Evolutionary conservation across 1,140 invertebrate genomes (phyloP).

Genomic region (Andrena cerasifolii): DNA sequence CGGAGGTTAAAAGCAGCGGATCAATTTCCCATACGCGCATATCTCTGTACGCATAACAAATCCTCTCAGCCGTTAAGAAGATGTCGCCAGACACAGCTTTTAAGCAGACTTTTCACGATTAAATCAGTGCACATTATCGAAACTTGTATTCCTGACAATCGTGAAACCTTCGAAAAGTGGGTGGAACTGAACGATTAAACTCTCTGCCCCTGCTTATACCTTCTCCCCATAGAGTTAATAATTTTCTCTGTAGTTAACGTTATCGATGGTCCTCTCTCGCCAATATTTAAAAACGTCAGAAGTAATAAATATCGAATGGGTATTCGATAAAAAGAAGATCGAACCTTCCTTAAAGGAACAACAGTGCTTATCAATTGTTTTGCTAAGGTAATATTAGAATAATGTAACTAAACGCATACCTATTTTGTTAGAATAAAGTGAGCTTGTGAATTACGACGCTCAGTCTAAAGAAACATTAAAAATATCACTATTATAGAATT

Average conservation of each 20-base stretch:
- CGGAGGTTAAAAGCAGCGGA: neutral
- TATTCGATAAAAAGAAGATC: too few species aligned
- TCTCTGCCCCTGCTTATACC: neutral
- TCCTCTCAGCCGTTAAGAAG: neutral
- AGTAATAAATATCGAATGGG: too few species aligned
- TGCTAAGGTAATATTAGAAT: too few species aligned
- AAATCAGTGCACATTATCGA: constrained; percentile 39
- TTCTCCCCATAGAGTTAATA: neutral
- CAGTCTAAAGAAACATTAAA: too few species aligned
- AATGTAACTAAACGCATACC: too few species aligned
- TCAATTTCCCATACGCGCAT: neutral
- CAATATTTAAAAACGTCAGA: neutral
- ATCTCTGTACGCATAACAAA: constrained; percentile 25
- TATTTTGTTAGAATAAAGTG: constrained; percentile 10
- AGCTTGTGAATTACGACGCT: too few species aligned
- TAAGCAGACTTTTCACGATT: constrained; percentile 38
- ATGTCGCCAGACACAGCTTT: constrained; percentile 35
- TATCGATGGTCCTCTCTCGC: constrained; percentile 35
- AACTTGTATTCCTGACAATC: constrained; percentile 22
- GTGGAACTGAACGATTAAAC: neutral
- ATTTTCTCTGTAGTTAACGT: neutral
- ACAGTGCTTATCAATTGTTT: too few species aligned
- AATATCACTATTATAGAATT: too few species aligned
- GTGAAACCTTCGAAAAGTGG: constrained; percentile 48
- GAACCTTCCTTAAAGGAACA: too few species aligned